Evolutionary conservation across 2,797 vertebrate species (phyloP), one percentile per base, ranked within the genome.

Genomic region (Graptemys geographica): DNA sequence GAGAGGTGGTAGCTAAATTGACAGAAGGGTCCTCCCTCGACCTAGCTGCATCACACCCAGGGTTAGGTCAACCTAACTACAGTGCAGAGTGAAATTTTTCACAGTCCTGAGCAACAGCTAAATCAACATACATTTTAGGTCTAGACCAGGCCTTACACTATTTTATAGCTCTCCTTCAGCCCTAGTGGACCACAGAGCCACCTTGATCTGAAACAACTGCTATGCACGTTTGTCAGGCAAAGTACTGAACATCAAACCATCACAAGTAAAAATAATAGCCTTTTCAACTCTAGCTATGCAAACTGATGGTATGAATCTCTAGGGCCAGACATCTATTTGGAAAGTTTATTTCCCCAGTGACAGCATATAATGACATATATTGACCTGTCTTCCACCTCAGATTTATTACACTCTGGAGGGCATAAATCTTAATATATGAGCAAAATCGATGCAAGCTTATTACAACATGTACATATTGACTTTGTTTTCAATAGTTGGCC

Each of bases 291-390:
- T 21, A 57, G 41, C 56, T 4, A 7, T 55, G 79, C 13, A 76
- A 23, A 83, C 8, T 52, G 16, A 62, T 6, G 5, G 6, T 37
- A 7, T 0, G 1, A 79, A 28, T 52, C 88, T 92, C 55, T 79
- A 87, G 44, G 44, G 25, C 11, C 76, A 80, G 33, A 8, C 53
- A 57, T 23, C 1, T 1, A 33, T 72, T 83, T 33, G 51, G 31
- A 92, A 92, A 62, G 0, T 0, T 7, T 4, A 2, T 86, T 92
- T 95, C 76, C 82, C 89, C 55, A 65, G 80, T 79, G 27, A 41
- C 27, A 84, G 5, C 6, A 23, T 37, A 84, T 12, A 3, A 95
- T 49, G 74, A 65, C 0, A 0, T 5, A n/a, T 0, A 0, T 49
- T 89, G 83, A 74, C 55, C 80, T 92, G 37, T 90, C 96, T 86